phyloP scores from a whole-genome alignment of 1,140 invertebrate genomes.

The Drosophila malerkotliana region DNA sequence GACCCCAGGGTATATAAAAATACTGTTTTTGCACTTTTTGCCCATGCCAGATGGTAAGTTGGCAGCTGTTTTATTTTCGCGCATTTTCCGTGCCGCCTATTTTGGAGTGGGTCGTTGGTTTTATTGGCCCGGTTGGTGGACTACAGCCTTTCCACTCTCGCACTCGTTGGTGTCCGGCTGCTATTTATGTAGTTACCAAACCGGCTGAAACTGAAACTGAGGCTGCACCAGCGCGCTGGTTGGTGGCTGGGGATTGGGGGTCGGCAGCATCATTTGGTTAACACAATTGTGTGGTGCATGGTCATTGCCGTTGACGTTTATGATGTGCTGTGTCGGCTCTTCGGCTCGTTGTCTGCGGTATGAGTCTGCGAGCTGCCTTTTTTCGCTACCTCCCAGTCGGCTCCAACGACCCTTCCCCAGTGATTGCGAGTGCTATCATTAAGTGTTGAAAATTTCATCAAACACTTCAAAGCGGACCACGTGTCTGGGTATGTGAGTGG shows the following conservation, averaged over 20 bases:
- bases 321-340: slow-evolving; percentile 64
- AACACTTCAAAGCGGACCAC: slow-evolving; percentile 76
- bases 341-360: neutral
- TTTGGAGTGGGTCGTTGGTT: slow-evolving; percentile 69
- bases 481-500: slow-evolving; percentile 24
- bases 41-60: neutral
- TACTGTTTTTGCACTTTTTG: slow-evolving; percentile 25
- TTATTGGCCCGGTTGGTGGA: slow-evolving; percentile 59
- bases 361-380: slow-evolving; percentile 17
- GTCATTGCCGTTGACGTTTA: slow-evolving; percentile 76
- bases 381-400: neutral
- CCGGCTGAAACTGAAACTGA: slow-evolving; percentile 37
- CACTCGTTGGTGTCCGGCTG: slow-evolving; percentile 17
- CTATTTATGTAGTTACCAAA: slow-evolving; percentile 69
- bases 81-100: slow-evolving; percentile 59
- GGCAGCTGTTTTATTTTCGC: slow-evolving; percentile 34
- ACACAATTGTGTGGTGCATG: slow-evolving; percentile 78
- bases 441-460: slow-evolving; percentile 82
- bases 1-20: slow-evolving; percentile 35
- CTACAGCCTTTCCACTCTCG: neutral
- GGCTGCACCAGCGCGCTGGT: slow-evolving; percentile 13
- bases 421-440: slow-evolving; percentile 75
- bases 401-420: slow-evolving; percentile 8
- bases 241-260: neutral
- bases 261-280: slow-evolving; percentile 68